Evolutionary conservation across 2,113 vertebrate genomes (phyloP), one percentile per base, ranked within the genome.

Genomic region (Pluvialis apricaria): DNA sequence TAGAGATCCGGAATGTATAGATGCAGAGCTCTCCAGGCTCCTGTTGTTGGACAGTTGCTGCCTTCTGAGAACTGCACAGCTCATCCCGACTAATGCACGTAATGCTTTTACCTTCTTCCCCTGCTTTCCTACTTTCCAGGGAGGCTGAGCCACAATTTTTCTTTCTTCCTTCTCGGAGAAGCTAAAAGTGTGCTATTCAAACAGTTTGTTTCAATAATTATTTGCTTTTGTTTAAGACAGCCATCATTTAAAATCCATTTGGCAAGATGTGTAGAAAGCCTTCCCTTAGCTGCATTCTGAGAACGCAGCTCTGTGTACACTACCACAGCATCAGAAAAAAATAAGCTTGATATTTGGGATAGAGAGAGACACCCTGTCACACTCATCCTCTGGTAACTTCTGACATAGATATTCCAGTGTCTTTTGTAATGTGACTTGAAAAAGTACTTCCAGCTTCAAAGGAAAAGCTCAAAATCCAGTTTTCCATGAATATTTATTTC

Each of bases 1-100:
- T 21, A 51, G 64, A 58, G 80, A 21, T n/a, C 47, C 54, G 26
- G 62, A 78, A 84, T 2, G 57, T 65, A 19, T 3, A 95, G 44
- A 40, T 92, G 49, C 40, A 88, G 58, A 83, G 25, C 6, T 73
- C 42, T 42, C 42, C 52, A 47, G 1, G 9, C 17, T 76, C 19
- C 44, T 0, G 0, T 18, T 45, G 49, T 21, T 45, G 49, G 15
- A 31, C 21, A 24, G 11, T 13, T 44, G 19, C 3, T 20, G 51
- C 15, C 47, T 79, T 87, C 61, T 47, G n/a, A 79, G 66, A 69
- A 85, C 11, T 0, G 0, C 29, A 15, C 11, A 91, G 90, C 44
- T 80, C 40, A 65, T 38, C 14, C 25, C 24, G 60, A 5, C 8
- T 65, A 61, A 72, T 5, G 22, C 20, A 61, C 19, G 8, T 66